Evolutionary conservation across 37 sponge, comb jelly and placozoan species (phyloP).

Genomic region (Sycon ciliatum): DNA sequence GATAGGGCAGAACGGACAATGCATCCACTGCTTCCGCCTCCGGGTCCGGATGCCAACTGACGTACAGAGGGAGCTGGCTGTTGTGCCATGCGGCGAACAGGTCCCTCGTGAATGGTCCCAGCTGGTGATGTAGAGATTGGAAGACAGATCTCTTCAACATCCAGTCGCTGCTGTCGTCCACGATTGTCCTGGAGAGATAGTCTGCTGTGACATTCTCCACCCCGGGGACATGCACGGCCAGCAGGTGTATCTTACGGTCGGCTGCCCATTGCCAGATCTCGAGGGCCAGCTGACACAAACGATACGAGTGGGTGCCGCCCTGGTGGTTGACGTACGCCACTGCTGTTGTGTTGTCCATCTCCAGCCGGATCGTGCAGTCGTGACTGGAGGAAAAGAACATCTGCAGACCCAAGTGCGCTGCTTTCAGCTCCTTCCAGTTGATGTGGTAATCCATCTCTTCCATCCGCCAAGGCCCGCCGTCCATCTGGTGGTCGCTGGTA

Average conservation of each 20-base stretch:
- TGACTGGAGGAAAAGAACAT: background rate
- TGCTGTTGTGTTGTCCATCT: constrained; percentile 21
- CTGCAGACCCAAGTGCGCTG: too few relatives aligned
- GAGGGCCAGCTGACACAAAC: too few relatives aligned
- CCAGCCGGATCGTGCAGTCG: constrained; percentile 5
- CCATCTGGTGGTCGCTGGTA: background rate
- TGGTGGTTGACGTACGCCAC: constrained; percentile 15
- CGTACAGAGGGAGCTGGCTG: constrained; percentile 17
- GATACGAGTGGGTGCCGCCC: too few relatives aligned
- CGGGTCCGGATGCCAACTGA: constrained; percentile 25
- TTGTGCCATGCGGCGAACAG: constrained; percentile 25
- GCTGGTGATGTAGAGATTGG: background rate
- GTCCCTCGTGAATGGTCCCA: background rate
- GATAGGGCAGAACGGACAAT: too few relatives aligned
- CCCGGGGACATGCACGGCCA: too few relatives aligned
- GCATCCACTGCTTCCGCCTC: too few relatives aligned
- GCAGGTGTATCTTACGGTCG: too few relatives aligned
- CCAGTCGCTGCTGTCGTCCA: too few relatives aligned
- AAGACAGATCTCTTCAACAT: background rate
- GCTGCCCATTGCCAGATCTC: too few relatives aligned
- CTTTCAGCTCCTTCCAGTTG: too few relatives aligned
- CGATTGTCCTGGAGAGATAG: too few relatives aligned
- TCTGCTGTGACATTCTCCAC: too few relatives aligned
- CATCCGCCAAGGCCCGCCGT: constrained; percentile 18
- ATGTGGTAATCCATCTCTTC: background rate